Conservation (phyloP, 2,797 vertebrate species). For the Tapera naevia region DNA sequence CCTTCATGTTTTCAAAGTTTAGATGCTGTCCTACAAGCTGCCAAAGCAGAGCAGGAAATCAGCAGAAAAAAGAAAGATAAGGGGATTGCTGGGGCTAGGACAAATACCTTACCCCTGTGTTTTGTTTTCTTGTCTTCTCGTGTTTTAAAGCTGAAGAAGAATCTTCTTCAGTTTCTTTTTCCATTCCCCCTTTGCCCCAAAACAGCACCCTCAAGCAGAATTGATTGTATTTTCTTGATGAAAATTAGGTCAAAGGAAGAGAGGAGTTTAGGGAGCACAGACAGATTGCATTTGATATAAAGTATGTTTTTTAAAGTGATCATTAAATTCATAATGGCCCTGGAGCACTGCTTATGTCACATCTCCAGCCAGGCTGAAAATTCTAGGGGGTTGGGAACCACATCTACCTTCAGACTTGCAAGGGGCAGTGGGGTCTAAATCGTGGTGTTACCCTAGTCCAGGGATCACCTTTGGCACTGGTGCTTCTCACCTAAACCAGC, state of each 20-base stretch:
- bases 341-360: neutral
- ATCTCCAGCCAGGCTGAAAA: neutral
- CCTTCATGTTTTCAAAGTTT: conserved; percentile 9
- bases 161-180: neutral
- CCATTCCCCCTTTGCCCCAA: neutral
- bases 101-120: neutral
- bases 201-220: neutral
- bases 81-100: neutral
- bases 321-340: neutral
- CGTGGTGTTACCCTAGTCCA: neutral
- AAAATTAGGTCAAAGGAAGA: neutral
- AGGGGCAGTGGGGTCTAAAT: accelerated
- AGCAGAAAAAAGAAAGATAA: conserved; percentile 31
- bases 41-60: conserved; percentile 50
- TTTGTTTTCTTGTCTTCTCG: neutral
- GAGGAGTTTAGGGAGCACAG: neutral
- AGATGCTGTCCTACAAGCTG: neutral
- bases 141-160: neutral
- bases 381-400: accelerated
- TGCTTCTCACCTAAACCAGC: neutral
- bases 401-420: neutral
- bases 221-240: neutral
- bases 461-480: neutral
- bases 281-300: neutral
- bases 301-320: neutral